Evolutionary conservation across 2,797 vertebrate genomes (phyloP).

Genomic region (Mormyrops attenuatus): DNA sequence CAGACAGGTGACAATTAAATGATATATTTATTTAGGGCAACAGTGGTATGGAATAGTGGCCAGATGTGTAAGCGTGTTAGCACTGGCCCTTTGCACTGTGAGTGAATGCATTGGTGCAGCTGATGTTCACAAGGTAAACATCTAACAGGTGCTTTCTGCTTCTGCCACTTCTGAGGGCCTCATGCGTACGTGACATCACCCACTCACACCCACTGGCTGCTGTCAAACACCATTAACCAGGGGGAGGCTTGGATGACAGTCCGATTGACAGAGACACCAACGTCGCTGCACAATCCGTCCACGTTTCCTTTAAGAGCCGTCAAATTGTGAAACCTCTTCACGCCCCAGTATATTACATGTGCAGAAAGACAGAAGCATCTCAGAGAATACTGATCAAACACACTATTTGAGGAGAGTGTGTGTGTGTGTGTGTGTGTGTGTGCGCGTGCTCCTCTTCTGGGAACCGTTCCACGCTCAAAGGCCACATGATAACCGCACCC

Average conservation of each 20-base stretch:
- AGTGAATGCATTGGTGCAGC: neutral
- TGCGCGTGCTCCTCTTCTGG: neutral
- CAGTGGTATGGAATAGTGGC: neutral
- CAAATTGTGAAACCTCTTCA: constrained; percentile 4
- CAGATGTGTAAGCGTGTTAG: neutral
- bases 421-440: neutral
- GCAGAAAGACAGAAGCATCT: neutral
- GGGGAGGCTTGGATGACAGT: constrained; percentile 33
- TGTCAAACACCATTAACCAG: constrained; percentile 42
- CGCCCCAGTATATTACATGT: neutral
- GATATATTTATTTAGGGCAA: neutral
- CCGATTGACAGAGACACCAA: neutral
- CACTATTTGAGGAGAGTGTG: neutral
- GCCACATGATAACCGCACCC: neutral
- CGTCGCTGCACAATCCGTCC: neutral
- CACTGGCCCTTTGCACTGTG: neutral
- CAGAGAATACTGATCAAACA: neutral
- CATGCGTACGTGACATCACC: constrained; percentile 27
- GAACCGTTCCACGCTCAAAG: neutral
- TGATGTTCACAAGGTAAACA: constrained; percentile 15
- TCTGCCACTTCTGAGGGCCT: neutral
- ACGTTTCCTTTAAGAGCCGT: constrained; percentile 31
- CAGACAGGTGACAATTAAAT: neutral
- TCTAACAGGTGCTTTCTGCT: constrained; percentile 5
- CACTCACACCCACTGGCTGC: constrained; percentile 25